A percentile compares a stretch with the other conserved stretches of the same genome.
phyloP scores from a whole-genome alignment of 2,797 vertebrate genomes.

The Simalia tracyae region DNA sequence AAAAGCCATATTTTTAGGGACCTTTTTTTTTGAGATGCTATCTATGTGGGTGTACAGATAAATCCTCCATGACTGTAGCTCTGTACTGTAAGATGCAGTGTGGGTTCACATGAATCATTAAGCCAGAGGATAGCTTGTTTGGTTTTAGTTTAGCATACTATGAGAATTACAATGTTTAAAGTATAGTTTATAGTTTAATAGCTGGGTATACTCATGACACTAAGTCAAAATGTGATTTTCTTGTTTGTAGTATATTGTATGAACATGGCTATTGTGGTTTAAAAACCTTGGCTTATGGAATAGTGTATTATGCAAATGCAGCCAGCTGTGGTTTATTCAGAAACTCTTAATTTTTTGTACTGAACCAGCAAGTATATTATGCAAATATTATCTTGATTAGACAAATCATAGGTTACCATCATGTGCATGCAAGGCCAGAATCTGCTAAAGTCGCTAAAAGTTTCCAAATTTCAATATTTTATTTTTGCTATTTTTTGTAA shows the following conservation, averaged over 20 bases:
- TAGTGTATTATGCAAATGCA: neutral
- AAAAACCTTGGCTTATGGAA: neutral
- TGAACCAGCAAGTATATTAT: neutral
- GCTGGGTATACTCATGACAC: neutral
- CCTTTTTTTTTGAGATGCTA: neutral
- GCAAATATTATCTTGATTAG: neutral
- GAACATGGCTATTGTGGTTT: neutral
- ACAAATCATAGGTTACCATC: neutral
- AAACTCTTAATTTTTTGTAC: neutral
- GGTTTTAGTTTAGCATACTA: neutral
- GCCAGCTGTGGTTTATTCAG: neutral
- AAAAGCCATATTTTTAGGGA: neutral
- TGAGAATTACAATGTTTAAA: neutral
- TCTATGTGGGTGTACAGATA: neutral
- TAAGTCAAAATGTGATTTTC: neutral
- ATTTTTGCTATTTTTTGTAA: neutral
- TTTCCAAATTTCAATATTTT: neutral
- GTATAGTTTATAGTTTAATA: neutral
- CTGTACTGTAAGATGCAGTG: neutral
- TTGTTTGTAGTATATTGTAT: neutral
- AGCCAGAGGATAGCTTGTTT: neutral
- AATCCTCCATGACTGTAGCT: neutral
- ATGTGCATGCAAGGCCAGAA: neutral
- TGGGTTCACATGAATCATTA: neutral
- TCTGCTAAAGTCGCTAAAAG: neutral